Evolutionary conservation across 2,113 vertebrate genomes (phyloP), one percentile per base, ranked within the genome.

Genomic region (Shinisaurus crocodilurus): DNA sequence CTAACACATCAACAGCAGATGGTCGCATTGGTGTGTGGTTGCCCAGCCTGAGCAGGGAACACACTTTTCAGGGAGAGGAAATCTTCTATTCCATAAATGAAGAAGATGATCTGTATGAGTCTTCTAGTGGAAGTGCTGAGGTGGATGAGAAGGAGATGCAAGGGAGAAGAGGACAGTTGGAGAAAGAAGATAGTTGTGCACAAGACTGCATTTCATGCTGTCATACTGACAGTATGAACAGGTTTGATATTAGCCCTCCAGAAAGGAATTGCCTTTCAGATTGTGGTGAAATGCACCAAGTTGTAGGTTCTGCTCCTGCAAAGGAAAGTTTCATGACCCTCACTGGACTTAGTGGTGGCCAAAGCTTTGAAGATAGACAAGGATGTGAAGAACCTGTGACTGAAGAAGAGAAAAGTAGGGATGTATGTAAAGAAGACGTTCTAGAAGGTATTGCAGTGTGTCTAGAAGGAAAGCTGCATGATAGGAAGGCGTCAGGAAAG

Each of bases 61-160:
- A 72, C 45, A 91, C 9, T 54, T 43, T 86, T 69, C 88, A 85
- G 63, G 88, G 89, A 86, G 94, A 94, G 89, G 88, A 93, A 29
- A 43, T 43, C 32, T 87, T 75, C 16, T 48, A 63, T 3, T 89
- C 82, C 7, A 60, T 88, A 27, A 67, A 69, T 60, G 90, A 89
- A 84, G 92, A 94, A 79, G 90, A 93, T 37, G 75, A 79, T 86
- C 57, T 63, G 1, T 88, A 48, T 45, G 80, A 94, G 29, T 23
- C 27, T 89, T 81, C 9, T 3, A 70, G 83, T 23, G 16, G 12
- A 63, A 29, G 0, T 37, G 25, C 50, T 85, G 77, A 87, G 1
- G 5, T 15, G 34, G 77, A 74, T 40, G 83, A 92, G n/a, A 80
- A 87, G 37, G 40, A 90, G 6, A 40, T 79, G 25, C 5, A 37